These are phyloP conservation scores for Drosophila macrospina DNA, from an alignment of 2,888 invertebrate species.

Conservation along the genomic window DNA sequence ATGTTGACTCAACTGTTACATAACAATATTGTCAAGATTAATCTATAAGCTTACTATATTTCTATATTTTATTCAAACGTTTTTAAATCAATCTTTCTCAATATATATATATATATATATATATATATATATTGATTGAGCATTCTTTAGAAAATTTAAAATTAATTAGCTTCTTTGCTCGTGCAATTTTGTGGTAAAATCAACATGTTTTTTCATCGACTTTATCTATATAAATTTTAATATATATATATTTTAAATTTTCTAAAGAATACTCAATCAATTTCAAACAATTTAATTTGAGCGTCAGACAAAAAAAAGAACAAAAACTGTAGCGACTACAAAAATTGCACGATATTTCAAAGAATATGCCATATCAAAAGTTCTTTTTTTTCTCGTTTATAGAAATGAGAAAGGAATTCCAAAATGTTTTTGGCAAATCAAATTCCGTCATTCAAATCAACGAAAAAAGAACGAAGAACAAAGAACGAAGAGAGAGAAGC, in stretches of 20 bases:
- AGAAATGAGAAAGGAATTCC: constrained; percentile 16
- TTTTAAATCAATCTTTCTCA: too few relatives aligned
- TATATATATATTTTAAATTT: too few relatives aligned
- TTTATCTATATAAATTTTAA: too few relatives aligned
- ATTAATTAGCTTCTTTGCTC: too few relatives aligned
- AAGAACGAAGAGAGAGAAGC: constrained; percentile 6
- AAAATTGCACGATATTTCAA: constrained; percentile 23
- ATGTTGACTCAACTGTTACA: background rate
- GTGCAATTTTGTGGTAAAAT: too few relatives aligned
- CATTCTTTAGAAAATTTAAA: too few relatives aligned
- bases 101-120: background rate
- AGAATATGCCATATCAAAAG: constrained; percentile 41
- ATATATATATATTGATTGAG: background rate
- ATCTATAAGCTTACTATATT: background rate
- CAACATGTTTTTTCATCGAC: too few relatives aligned
- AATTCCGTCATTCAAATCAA: constrained; percentile 45
- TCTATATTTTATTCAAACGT: too few relatives aligned
- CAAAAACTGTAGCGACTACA: too few relatives aligned
- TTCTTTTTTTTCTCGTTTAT: constrained; percentile 21
- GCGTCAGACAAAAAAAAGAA: constrained; percentile 15
- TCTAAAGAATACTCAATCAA: constrained; percentile 40
- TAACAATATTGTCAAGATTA: background rate
- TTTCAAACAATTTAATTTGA: constrained; percentile 4
- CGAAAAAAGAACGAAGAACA: constrained; percentile 2
- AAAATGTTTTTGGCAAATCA: constrained; percentile 41